Evolutionary conservation across 1,140 invertebrate species (phyloP), one percentile per base, ranked within the genome.

Genomic region (Goniozus legneri): DNA sequence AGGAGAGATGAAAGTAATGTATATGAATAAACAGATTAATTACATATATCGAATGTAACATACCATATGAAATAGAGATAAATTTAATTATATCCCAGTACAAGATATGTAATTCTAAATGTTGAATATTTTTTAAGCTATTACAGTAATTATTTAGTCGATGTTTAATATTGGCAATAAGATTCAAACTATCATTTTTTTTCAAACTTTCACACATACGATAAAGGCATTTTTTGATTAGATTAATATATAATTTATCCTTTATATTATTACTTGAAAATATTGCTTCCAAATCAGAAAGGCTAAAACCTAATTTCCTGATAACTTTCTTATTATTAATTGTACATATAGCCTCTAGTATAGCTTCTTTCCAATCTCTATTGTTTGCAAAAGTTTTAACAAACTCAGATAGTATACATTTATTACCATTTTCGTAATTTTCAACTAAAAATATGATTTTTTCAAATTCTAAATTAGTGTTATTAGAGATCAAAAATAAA

Each of bases 21-120:
- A 24, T 40, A 38, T 22, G 8, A 20, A 19, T 16, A 22, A 6
- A 13, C 8, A 38, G 20, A 19, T 24, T 16, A 14, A 35, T n/a
- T 33, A 38, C 20, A 47, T 7, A 7, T 42, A 15, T 30, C 14
- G 2, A 3, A 38, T 45, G 10, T n/a, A 30, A 50, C 39, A 12
- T 54, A 64, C 62, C 49, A 40, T 12, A 18, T 8, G 34, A 24
- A 37, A 64, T 52, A 24, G 44, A 49, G 16, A 65, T 63, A 22
- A 57, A 64, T 41, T 36, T 40, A 15, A 27, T 34, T 27, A 60
- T 16, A 10, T 56, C 38, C 62, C 62, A 65, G 48, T 61, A 61
- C n/a, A 65, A 44, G 8, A 64, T 47, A 33, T 65, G 61, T 13
- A 65, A 42, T 44, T 65, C 62, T 15, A 65, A 47, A 45, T 39